phyloP scores from a whole-genome alignment of 2,797 vertebrate species.

The Danio choprae region DNA sequence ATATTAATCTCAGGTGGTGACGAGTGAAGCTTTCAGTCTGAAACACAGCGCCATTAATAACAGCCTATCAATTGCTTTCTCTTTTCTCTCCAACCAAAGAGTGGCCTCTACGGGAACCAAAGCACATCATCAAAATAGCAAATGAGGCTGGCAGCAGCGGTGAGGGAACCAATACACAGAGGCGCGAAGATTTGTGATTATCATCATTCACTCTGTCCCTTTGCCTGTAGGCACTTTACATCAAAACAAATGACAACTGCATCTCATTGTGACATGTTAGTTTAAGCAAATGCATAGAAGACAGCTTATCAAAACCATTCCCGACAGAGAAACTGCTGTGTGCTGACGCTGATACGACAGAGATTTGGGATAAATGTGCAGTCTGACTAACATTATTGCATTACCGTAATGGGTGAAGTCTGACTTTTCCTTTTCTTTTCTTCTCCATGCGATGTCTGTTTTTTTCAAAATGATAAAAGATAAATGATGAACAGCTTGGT shows the following conservation, averaged over 20 bases:
- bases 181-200: slow-evolving; percentile 41
- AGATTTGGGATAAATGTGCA: slow-evolving; percentile 17
- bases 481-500: slow-evolving; percentile 8
- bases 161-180: slow-evolving; percentile 46
- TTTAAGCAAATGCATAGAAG: slow-evolving; percentile 44
- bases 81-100: slow-evolving; percentile 39
- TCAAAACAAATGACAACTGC: slow-evolving; percentile 55
- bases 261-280: slow-evolving; percentile 51
- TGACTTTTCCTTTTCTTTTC: not conserved
- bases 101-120: slow-evolving; percentile 46
- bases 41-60: slow-evolving; percentile 62
- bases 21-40: slow-evolving; percentile 52
- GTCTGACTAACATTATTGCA: not conserved
- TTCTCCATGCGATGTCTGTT: not conserved
- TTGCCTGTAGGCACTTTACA: slow-evolving; percentile 52
- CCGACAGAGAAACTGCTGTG: slow-evolving; percentile 1
- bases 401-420: slow-evolving; percentile 10
- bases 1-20: slow-evolving; percentile 62
- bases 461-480: not conserved
- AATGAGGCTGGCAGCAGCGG: slow-evolving; percentile 40
- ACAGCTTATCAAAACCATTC: slow-evolving; percentile 36
- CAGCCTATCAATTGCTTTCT: slow-evolving; percentile 53
- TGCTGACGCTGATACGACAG: not conserved
- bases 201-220: slow-evolving; percentile 51
- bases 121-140: slow-evolving; percentile 53